phyloP scores from a whole-genome alignment of 2,888 invertebrate genomes.

The Creontiades dilutus region DNA sequence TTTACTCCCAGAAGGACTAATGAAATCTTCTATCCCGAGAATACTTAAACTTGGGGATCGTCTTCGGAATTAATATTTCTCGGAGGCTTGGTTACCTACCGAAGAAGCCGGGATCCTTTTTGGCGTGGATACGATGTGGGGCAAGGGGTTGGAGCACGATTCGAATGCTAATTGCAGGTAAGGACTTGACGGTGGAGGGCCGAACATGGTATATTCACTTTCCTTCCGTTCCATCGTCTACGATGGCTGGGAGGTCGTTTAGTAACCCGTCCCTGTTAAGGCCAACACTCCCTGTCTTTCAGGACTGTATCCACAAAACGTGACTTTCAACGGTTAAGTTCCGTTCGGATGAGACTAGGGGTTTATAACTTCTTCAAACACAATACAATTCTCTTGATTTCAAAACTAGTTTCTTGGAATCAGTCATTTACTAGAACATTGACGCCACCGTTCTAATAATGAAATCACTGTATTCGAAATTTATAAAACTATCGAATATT shows the following conservation, averaged over 20 bases:
- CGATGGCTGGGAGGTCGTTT: neutral
- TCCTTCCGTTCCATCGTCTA: constrained; percentile 37
- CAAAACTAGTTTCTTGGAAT: too few species aligned
- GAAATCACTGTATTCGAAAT: too few species aligned
- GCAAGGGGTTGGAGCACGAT: constrained; percentile 30
- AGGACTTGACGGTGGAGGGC: constrained; percentile 3
- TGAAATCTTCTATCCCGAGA: constrained; percentile 50
- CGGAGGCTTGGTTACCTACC: neutral
- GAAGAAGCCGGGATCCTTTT: neutral
- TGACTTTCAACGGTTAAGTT: neutral
- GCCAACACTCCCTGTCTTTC: neutral
- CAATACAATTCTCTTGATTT: neutral
- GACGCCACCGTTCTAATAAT: too few species aligned
- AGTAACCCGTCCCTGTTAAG: neutral
- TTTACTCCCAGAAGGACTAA: constrained; percentile 60
- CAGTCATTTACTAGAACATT: too few species aligned
- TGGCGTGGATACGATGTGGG: neutral
- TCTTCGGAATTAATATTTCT: constrained; percentile 62
- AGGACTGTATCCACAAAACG: constrained; percentile 1
- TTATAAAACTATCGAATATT: too few species aligned
- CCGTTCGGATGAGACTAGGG: neutral
- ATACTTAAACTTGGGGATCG: constrained; percentile 18
- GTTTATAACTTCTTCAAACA: constrained; percentile 15
- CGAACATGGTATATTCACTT: constrained; percentile 3
- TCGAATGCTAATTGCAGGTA: constrained; percentile 50